Evolutionary conservation across 2,888 invertebrate species (phyloP).

Genomic region (Deilephila elpenor): DNA sequence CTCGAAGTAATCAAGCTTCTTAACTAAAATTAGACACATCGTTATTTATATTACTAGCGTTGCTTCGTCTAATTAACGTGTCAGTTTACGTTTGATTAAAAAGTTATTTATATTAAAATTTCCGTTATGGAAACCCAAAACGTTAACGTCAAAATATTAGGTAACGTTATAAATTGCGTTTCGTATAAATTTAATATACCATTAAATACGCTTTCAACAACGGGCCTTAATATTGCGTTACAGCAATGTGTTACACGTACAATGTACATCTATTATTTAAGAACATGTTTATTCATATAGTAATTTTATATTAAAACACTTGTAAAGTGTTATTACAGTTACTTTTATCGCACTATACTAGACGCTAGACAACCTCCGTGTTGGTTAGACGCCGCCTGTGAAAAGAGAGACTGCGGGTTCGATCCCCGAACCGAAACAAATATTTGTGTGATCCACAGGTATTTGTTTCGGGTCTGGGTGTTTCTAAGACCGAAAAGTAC

Average conservation of each 20-base stretch:
- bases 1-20: background rate
- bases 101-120: conserved; percentile 24
- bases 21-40: background rate
- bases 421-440: too few relatives aligned
- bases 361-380: too few relatives aligned
- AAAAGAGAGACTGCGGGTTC: too few relatives aligned
- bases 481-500: too few relatives aligned
- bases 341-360: too few relatives aligned
- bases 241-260: conserved; percentile 17
- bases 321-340: background rate
- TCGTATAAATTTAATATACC: conserved; percentile 17
- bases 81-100: conserved; percentile 25
- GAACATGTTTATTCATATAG: background rate
- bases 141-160: conserved; percentile 20
- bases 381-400: too few relatives aligned
- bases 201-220: conserved; percentile 20
- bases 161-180: conserved; percentile 21
- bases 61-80: conserved; percentile 19
- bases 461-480: too few relatives aligned
- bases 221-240: conserved; percentile 17
- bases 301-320: background rate
- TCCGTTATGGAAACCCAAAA: background rate
- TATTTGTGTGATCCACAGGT: too few relatives aligned
- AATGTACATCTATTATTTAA: conserved; percentile 12
- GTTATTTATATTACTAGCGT: conserved; percentile 13